Conservation (phyloP, 2,888 invertebrate genomes). For the Trilocha varians region DNA sequence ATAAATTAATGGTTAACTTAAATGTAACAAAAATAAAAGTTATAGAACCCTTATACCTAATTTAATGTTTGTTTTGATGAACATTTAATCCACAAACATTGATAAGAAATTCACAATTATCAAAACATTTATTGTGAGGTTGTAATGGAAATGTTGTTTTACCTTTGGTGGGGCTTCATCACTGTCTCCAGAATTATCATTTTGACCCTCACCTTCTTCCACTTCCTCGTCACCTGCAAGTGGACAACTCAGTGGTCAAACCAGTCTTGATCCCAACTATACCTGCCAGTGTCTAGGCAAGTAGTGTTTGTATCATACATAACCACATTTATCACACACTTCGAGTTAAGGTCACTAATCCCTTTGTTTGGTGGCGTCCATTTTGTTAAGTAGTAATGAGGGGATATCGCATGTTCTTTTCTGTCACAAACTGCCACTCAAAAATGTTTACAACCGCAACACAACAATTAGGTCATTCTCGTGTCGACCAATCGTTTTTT, state of each 20-base stretch:
- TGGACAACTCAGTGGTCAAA: conserved; percentile 57
- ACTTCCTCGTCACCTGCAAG: conserved; percentile 79
- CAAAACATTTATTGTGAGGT: too few relatives aligned
- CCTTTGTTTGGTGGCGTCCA: conserved; percentile 85
- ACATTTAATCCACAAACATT: too few relatives aligned
- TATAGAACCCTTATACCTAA: too few relatives aligned
- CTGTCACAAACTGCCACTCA: conserved; percentile 72
- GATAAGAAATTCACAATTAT: too few relatives aligned
- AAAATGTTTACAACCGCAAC: conserved; percentile 67
- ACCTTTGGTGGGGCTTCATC: conserved; percentile 79
- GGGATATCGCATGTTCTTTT: conserved; percentile 78
- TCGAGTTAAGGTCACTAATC: conserved; percentile 77
- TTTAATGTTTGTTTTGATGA: too few relatives aligned
- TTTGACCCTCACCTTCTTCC: conserved; percentile 77
- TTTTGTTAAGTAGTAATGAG: conserved; percentile 83
- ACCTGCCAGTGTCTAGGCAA: conserved; percentile 35
- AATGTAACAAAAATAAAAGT: too few relatives aligned
- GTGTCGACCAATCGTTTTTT: conserved; percentile 24
- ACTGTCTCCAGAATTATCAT: conserved; percentile 83
- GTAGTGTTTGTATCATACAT: conserved; percentile 31
- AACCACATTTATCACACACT: conserved; percentile 45
- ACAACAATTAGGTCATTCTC: conserved; percentile 48
- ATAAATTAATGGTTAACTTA: too few relatives aligned
- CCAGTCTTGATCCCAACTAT: conserved; percentile 37
- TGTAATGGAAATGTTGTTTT: too few relatives aligned